phyloP scores from a whole-genome alignment of 2,888 invertebrate species.

The Osmoderma eremita region DNA sequence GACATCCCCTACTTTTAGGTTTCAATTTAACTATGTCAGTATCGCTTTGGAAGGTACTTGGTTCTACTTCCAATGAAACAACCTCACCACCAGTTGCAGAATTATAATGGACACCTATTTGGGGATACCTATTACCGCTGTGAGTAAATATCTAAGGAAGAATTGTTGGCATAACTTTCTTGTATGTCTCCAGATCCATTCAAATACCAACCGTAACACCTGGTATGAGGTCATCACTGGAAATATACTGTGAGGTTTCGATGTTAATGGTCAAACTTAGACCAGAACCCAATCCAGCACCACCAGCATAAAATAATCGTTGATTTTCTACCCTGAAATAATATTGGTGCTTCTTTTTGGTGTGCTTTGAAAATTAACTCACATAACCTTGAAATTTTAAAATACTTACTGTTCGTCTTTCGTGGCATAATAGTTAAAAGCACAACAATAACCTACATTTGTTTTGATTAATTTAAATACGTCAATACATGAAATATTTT shows the following conservation, averaged over 20 bases:
- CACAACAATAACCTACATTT: slow-evolving; percentile 67
- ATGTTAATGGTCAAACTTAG: slow-evolving; percentile 48
- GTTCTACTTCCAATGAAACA: slow-evolving; percentile 22
- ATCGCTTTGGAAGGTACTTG: slow-evolving; percentile 21
- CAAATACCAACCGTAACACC: slow-evolving; percentile 54
- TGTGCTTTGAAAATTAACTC: too few species aligned
- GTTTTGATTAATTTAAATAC: slow-evolving; percentile 66
- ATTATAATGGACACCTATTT: slow-evolving; percentile 28
- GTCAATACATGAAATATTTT: slow-evolving; percentile 62
- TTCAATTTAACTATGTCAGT: slow-evolving; percentile 16
- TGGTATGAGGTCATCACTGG: slow-evolving; percentile 27
- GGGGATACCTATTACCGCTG: slow-evolving; percentile 23
- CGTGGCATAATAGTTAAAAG: slow-evolving; percentile 66
- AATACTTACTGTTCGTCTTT: slow-evolving; percentile 39
- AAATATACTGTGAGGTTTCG: slow-evolving; percentile 53
- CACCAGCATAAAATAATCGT: slow-evolving; percentile 26
- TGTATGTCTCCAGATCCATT: too few species aligned
- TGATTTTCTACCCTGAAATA: not conserved
- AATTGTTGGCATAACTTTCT: not conserved
- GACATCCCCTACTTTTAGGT: slow-evolving; percentile 30
- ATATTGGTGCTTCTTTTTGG: not conserved
- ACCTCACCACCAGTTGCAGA: slow-evolving; percentile 20
- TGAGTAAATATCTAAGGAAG: slow-evolving; percentile 23
- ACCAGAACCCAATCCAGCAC: slow-evolving; percentile 44
- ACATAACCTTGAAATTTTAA: not conserved